These are phyloP conservation scores for Apamea monoglypha DNA, from an alignment of 2,888 invertebrate species.

Conservation along the genomic window DNA sequence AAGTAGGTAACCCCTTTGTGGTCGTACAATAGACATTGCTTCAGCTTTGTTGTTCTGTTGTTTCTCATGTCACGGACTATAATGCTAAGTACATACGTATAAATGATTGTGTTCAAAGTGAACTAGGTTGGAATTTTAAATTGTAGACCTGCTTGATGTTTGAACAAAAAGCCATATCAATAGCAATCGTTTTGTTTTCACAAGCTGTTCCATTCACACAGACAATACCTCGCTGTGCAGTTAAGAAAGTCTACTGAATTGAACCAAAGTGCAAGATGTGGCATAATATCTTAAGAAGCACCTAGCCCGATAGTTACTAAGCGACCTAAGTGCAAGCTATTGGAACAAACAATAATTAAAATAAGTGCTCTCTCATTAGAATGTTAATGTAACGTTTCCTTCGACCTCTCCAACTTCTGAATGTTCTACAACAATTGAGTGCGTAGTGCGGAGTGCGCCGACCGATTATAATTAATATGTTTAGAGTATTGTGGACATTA, in stretches of 20 bases:
- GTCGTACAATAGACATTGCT: slow-evolving; percentile 62
- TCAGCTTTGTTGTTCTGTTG: slow-evolving; percentile 65
- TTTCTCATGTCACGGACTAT: slow-evolving; percentile 59
- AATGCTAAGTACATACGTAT: slow-evolving; percentile 25
- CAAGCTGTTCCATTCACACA: background rate
- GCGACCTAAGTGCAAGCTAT: background rate
- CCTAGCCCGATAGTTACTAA: background rate
- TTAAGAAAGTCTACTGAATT: background rate
- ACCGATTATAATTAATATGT: slow-evolving; percentile 40
- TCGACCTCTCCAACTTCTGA: slow-evolving; percentile 12
- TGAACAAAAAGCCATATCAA: background rate
- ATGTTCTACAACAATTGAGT: slow-evolving; percentile 19
- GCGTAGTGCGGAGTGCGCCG: slow-evolving; percentile 1
- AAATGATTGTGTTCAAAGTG: slow-evolving; percentile 17
- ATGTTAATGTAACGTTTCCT: slow-evolving; percentile 14
- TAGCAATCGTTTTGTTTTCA: background rate
- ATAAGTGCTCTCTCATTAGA: background rate
- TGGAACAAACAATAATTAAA: slow-evolving; percentile 9
- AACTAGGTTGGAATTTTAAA: slow-evolving; percentile 8
- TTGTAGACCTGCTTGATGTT: slow-evolving; percentile 10
- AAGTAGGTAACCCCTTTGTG: slow-evolving; percentile 70
- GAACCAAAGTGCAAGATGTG: background rate
- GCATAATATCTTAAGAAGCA: background rate
- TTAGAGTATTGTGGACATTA: slow-evolving; percentile 10
- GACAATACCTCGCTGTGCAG: background rate